Base-by-base conservation (phyloP, 2,888 invertebrate species). In the Phyto melanocephala region DNA sequence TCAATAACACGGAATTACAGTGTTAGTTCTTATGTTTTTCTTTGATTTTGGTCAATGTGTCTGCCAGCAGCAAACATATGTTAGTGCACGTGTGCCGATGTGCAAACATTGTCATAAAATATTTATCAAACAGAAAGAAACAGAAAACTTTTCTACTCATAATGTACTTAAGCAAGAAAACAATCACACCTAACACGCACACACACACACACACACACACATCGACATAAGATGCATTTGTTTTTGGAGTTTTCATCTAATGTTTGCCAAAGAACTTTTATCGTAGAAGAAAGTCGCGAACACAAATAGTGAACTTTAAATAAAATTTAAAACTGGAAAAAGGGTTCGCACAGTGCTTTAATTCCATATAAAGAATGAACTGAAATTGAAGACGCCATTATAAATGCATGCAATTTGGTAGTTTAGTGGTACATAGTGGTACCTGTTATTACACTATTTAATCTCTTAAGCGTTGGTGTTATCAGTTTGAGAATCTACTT, bases 221-320 rank as follows among this genome's bases (percentile, higher is more conserved):
- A n/a, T n/a, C n/a, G n/a, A n/a, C n/a, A n/a, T n/a, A n/a, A 42
- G 60, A 33, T 50, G 72, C 58, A 72, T 56, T 47, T 72, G 33
- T 58, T 24, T 45, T 42, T 35, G 45, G 40, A 42, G 20, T 15
- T 17, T 67, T 56, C 60, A 20, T 24, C 52, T 54, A 1, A 40
- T 10, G 63, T 74, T 50, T 72, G 28, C 52, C 52, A n/a, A 62
- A 74, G 10, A 71, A 8, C 54, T 35, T 60, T 74, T 72, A 10
- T 71, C 22, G 45, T 20, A 24, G 40, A 60, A 86, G 87, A 85
- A 87, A 89, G 88, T 89, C 89, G 88, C 89, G 88, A 87, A 88
- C 85, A 87, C 87, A 89, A 89, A 89, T 88, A 89, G 89, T 89
- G 88, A 89, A 89, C 88, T 52, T 74, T 6, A 60, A 74, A 40